Evolutionary conservation across 2,888 invertebrate genomes (phyloP), one percentile per base, ranked within the genome.

Genomic region (Ditula angustiorana): DNA sequence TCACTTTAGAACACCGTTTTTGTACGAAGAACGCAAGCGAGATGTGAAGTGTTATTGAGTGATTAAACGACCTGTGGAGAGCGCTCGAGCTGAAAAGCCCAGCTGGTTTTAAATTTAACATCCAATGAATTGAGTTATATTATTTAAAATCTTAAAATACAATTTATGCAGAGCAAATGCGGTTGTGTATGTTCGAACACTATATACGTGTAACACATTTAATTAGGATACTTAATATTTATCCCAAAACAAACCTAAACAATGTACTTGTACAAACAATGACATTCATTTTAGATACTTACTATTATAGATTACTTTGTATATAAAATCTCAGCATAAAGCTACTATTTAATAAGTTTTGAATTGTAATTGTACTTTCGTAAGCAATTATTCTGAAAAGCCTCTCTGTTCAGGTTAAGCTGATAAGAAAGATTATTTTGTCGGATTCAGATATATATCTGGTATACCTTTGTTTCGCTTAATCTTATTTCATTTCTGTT

Each of bases 11-110:
- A 44, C 61, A 35, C n/a, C n/a, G n/a, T n/a, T n/a, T 61, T 57
- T 57, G 57, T 63, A 57, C 57, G 11, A 57, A 33, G 62, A 57
- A 57, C 56, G 50, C 41, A 41, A 57, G 50, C 63, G 33, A 33
- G 57, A 57, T 37, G 41, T 57, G 63, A 63, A 63, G 63, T 57
- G 63, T 57, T 50, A 50, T 63, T 41, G 57, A 57, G 30, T 24
- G 63, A 50, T 53, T 35, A 53, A 63, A 50, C 41, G 57, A 50
- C 30, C 16, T 41, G 41, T 19, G 41, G 28, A 62, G 56, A 8
- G 62, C 28, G 37, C 56, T 50, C n/a, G 28, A 50, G 49, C 56
- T 56, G 13, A 56, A 37, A 61, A 21, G 11, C 49, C 49, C 24
- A 16, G n/a, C 44, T n/a, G 13, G 5, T 37, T 50, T 50, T n/a